These are phyloP conservation scores for Tenthredo livida DNA, from an alignment of 2,888 invertebrate genomes.

Conservation along the genomic window DNA sequence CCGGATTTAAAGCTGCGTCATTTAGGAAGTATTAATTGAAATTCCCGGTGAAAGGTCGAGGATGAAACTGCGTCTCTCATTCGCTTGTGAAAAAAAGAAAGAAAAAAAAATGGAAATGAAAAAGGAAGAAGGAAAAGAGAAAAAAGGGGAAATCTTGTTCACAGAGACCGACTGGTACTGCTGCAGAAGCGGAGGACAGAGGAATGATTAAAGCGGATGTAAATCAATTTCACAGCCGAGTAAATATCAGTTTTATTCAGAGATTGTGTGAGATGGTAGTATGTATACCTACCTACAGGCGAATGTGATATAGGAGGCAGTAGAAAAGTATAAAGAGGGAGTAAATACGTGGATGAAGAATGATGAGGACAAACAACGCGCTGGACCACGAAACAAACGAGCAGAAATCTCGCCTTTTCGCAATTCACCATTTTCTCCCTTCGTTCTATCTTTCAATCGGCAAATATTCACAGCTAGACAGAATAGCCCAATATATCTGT, in stretches of 20 bases:
- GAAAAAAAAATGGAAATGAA: neutral
- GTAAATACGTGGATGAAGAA: neutral
- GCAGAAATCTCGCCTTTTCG: neutral
- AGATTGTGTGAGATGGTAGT: slow-evolving; percentile 40
- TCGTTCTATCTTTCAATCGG: neutral
- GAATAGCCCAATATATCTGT: neutral
- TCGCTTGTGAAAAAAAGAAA: neutral
- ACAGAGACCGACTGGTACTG: slow-evolving; percentile 20
- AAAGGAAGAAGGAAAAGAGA: neutral
- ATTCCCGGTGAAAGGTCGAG: slow-evolving; percentile 46
- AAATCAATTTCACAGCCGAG: slow-evolving; percentile 53
- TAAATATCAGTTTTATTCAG: slow-evolving; percentile 50
- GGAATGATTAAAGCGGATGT: slow-evolving; percentile 53
- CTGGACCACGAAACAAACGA: slow-evolving; percentile 4
- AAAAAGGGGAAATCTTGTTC: slow-evolving; percentile 27
- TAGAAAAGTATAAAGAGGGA: neutral
- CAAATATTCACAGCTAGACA: neutral
- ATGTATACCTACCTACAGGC: neutral
- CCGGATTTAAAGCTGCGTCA: slow-evolving; percentile 31
- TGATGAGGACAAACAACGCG: slow-evolving; percentile 26
- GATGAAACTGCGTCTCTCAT: slow-evolving; percentile 22
- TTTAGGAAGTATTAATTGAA: slow-evolving; percentile 51
- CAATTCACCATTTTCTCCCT: neutral
- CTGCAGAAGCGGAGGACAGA: slow-evolving; percentile 37
- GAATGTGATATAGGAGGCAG: neutral